phyloP scores from a whole-genome alignment of 1,140 invertebrate species.

The Cydia amplana region DNA sequence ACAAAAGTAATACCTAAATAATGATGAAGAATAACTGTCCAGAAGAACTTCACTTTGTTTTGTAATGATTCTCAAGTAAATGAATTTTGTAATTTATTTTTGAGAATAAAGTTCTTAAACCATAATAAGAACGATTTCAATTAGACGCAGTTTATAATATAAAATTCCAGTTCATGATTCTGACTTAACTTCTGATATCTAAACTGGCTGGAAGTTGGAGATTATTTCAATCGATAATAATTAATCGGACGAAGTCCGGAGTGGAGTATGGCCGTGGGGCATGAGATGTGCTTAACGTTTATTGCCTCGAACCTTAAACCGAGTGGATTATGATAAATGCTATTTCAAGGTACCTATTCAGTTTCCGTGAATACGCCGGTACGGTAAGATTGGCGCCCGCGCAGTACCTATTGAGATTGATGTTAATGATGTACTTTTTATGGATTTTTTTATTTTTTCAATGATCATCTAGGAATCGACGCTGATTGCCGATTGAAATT shows the following conservation, averaged over 20 bases:
- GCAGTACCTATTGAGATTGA: background rate
- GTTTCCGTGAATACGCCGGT: background rate
- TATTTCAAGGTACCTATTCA: background rate
- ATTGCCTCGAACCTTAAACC: background rate
- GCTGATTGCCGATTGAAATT: too few relatives aligned
- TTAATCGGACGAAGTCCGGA: constrained; percentile 23
- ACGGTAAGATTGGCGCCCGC: too few relatives aligned
- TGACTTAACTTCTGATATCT: constrained; percentile 6
- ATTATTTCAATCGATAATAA: constrained; percentile 30
- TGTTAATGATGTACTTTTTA: background rate
- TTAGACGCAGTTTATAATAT: background rate
- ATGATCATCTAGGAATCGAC: too few relatives aligned
- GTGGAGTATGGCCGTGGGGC: constrained; percentile 15
- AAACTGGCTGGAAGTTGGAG: constrained; percentile 1
- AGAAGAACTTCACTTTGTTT: too few relatives aligned
- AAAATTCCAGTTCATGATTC: constrained; percentile 6
- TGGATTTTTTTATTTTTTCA: too few relatives aligned
- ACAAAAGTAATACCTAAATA: too few relatives aligned
- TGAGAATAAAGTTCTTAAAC: too few relatives aligned
- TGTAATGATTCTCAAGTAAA: too few relatives aligned
- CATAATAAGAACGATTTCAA: background rate
- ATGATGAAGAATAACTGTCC: too few relatives aligned
- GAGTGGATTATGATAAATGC: background rate
- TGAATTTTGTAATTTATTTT: too few relatives aligned
- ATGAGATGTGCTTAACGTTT: constrained; percentile 23